Conservation (phyloP, 2,888 invertebrate genomes). For the Lacanobia oleracea region DNA sequence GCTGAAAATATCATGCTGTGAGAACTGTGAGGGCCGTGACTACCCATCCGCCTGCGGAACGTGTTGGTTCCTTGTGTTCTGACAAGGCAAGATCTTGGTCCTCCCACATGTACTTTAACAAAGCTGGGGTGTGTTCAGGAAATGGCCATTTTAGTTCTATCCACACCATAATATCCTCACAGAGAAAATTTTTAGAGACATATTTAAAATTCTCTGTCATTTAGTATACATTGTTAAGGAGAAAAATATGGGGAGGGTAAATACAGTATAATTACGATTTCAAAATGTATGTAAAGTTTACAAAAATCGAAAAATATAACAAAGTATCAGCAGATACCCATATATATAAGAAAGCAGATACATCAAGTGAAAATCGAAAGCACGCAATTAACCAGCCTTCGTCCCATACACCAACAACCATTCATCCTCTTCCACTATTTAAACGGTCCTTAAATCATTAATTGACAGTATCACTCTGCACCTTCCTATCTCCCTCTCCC, state of each 20-base stretch:
- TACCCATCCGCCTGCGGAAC: constrained; percentile 53
- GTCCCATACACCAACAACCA: background rate
- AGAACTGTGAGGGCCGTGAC: constrained; percentile 38
- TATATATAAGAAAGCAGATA: background rate
- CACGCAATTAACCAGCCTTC: constrained; percentile 8
- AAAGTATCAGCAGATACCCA: background rate
- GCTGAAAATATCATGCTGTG: constrained; percentile 54
- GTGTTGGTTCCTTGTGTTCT: constrained; percentile 43
- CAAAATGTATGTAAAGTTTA: too few species aligned
- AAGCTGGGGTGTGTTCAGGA: constrained; percentile 19
- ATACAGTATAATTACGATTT: too few species aligned
- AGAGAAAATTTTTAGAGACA: too few species aligned
- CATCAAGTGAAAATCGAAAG: background rate
- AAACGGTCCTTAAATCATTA: constrained; percentile 41
- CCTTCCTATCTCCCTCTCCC: constrained; percentile 31
- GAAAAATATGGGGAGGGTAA: too few species aligned
- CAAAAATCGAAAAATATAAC: too few species aligned
- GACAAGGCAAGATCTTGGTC: constrained; percentile 42
- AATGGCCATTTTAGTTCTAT: constrained; percentile 14
- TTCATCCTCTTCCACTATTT: constrained; percentile 25
- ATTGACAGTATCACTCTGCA: constrained; percentile 36
- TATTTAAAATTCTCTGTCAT: too few species aligned
- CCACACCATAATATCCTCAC: background rate
- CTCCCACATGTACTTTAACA: constrained; percentile 47
- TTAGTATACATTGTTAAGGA: background rate